Conservation (phyloP, 2,888 invertebrate species). For the Erannis defoliaria region DNA sequence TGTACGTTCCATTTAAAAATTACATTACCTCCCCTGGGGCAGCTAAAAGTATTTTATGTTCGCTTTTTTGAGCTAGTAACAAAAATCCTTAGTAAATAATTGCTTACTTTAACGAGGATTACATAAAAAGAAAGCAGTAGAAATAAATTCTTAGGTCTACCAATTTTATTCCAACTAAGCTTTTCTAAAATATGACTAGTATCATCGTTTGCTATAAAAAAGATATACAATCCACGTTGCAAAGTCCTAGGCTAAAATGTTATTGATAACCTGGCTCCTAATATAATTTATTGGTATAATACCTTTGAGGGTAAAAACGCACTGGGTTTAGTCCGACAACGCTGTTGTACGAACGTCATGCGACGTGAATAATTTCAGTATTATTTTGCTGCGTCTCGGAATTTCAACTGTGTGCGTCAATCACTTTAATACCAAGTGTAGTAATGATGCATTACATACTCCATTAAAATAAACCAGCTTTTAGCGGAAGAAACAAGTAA, state of each 20-base stretch:
- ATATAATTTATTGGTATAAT: conserved; percentile 35
- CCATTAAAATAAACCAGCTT: too few species aligned
- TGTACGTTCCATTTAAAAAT: neutral
- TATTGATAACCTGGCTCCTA: conserved; percentile 51
- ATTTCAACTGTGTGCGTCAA: too few species aligned
- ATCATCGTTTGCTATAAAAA: conserved; percentile 51
- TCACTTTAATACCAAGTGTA: too few species aligned
- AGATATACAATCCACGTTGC: conserved; percentile 49
- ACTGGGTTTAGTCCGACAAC: neutral
- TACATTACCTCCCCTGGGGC: conserved; percentile 10
- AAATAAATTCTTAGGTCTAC: neutral
- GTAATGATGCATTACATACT: too few species aligned
- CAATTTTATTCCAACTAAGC: neutral
- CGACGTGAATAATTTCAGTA: neutral
- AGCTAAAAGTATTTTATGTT: neutral
- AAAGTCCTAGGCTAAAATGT: conserved; percentile 48
- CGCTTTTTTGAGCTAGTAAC: neutral
- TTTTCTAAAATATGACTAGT: conserved; percentile 58
- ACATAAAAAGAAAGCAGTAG: neutral
- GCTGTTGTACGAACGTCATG: neutral
- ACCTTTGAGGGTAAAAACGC: conserved; percentile 10
- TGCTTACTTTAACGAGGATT: neutral
- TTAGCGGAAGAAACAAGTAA: too few species aligned
- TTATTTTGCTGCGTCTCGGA: neutral
- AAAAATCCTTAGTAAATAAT: neutral